Conservation (phyloP, 2,797 vertebrate species). For the Chelmon rostratus region DNA sequence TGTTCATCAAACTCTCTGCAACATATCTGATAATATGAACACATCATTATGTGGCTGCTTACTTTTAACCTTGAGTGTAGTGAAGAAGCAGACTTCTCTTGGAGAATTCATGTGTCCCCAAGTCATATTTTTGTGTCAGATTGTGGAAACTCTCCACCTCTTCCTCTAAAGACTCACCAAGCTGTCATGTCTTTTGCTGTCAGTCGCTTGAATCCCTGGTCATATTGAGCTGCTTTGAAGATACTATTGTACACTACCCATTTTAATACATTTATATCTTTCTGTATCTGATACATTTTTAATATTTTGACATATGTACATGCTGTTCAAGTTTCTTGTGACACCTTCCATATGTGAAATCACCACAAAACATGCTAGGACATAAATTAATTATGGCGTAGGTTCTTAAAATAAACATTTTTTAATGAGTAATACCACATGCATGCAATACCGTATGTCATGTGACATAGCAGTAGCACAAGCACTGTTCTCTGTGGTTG, state of each 20-base stretch:
- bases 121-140: background rate
- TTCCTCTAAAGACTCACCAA: background rate
- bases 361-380: background rate
- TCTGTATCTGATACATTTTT: background rate
- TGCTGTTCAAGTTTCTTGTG: background rate
- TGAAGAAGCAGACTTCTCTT: background rate
- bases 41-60: background rate
- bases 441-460: constrained; percentile 24
- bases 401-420: constrained; percentile 6
- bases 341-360: background rate
- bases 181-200: background rate
- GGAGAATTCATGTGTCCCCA: too few relatives aligned
- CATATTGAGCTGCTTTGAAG: background rate
- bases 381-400: background rate
- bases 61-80: background rate
- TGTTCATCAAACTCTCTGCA: background rate
- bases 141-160: background rate
- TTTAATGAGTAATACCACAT: constrained; percentile 8
- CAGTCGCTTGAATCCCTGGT: background rate
- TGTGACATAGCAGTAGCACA: constrained; percentile 34
- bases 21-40: too few relatives aligned
- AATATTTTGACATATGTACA: background rate
- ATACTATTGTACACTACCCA: background rate
- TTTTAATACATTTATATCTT: background rate
- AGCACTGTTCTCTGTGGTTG: constrained; percentile 32